Evolutionary conservation across 2,797 vertebrate species (phyloP).

Genomic region (Propithecus deckenii): DNA sequence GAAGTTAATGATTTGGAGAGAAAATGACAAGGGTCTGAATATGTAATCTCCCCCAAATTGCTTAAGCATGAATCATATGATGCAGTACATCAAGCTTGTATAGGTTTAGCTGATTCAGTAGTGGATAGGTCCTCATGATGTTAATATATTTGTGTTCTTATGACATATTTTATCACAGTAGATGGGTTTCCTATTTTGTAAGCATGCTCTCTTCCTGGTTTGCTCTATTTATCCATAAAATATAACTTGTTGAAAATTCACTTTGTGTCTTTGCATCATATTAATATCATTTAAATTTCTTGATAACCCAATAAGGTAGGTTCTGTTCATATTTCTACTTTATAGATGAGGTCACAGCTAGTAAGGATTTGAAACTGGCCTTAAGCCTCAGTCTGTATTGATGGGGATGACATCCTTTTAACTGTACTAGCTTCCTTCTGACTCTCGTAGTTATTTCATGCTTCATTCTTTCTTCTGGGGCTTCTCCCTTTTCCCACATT

Average conservation of each 20-base stretch:
- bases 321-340: background rate
- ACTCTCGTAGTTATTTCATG: background rate
- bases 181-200: background rate
- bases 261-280: background rate
- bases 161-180: background rate
- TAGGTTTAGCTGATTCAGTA: background rate
- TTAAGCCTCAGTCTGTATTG: background rate
- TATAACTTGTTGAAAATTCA: constrained; percentile 1
- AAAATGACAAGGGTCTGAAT: background rate
- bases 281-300: background rate
- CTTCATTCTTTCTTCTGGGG: background rate
- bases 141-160: background rate
- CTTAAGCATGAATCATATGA: background rate
- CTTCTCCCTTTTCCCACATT: background rate
- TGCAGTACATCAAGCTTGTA: background rate
- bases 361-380: background rate
- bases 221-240: background rate
- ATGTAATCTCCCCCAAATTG: background rate
- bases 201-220: background rate
- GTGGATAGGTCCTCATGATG: background rate
- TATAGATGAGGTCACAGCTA: background rate
- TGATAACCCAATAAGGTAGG: background rate
- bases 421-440: background rate
- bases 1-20: background rate
- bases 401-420: background rate